phyloP scores from a whole-genome alignment of 2,888 invertebrate genomes.

The Heteromyza rotundicornis region DNA sequence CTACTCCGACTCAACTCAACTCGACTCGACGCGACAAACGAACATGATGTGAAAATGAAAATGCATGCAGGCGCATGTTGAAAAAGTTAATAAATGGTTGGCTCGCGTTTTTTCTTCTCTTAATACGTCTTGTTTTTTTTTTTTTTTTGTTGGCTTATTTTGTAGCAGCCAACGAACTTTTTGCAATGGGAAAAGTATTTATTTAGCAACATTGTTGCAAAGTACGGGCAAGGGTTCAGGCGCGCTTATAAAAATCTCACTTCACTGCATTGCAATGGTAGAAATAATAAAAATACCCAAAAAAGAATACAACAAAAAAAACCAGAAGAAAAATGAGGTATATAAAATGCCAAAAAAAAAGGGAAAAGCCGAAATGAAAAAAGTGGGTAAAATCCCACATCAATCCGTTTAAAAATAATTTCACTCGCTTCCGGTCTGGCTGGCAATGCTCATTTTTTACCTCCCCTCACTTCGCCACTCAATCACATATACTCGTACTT shows the following conservation, averaged over 20 bases:
- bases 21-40: background rate
- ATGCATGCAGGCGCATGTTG: background rate
- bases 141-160: too few relatives aligned
- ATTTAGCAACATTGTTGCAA: slow-evolving; percentile 18
- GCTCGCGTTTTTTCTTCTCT: background rate
- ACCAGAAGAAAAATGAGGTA: background rate
- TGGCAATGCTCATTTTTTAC: slow-evolving; percentile 40
- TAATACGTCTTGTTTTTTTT: too few relatives aligned
- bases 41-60: background rate
- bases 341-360: slow-evolving; percentile 1
- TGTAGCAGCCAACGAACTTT: too few relatives aligned
- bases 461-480: background rate
- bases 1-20: too few relatives aligned
- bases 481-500: background rate
- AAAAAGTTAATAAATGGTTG: slow-evolving; percentile 2
- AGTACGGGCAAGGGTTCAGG: background rate
- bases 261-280: background rate
- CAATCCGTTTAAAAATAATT: slow-evolving; percentile 49
- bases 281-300: slow-evolving; percentile 23
- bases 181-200: background rate
- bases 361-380: too few relatives aligned
- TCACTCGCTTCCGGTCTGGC: slow-evolving; percentile 43
- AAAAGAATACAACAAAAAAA: background rate
- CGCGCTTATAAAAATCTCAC: background rate
- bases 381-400: slow-evolving; percentile 24